phyloP scores from a whole-genome alignment of 2,888 invertebrate genomes.

The Cephus rjabovi region DNA sequence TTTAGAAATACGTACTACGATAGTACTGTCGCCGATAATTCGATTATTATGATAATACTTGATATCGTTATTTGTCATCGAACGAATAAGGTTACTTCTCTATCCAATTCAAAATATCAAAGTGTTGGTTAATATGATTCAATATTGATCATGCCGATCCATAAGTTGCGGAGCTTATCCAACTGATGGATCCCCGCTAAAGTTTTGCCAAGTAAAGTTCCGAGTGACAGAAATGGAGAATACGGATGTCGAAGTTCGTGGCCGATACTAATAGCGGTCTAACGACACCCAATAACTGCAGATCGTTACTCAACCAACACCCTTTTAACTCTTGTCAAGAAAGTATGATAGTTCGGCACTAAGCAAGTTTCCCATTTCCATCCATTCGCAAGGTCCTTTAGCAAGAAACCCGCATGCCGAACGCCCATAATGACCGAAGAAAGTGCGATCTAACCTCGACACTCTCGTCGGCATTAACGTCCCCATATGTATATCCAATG shows the following conservation, averaged over 20 bases:
- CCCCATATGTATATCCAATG: background rate
- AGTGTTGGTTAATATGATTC: background rate
- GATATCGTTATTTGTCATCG: background rate
- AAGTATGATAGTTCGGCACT: background rate
- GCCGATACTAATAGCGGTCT: constrained; percentile 21
- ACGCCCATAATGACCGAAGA: background rate
- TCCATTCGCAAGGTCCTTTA: background rate
- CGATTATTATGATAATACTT: too few relatives aligned
- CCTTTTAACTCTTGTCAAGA: constrained; percentile 26
- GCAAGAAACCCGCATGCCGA: background rate
- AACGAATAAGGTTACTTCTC: background rate
- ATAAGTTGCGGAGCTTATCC: background rate
- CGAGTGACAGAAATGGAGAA: background rate
- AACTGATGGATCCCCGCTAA: background rate
- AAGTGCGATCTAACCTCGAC: background rate
- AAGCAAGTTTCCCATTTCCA: constrained; percentile 3
- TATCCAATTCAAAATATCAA: background rate
- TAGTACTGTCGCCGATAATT: background rate
- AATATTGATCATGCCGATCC: background rate
- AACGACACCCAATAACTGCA: constrained; percentile 29
- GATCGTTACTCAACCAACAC: constrained; percentile 32
- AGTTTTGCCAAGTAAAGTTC: background rate
- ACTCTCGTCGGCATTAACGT: background rate
- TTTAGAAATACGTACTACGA: background rate
- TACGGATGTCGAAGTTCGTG: background rate